A percentile compares a stretch with the other conserved stretches of the same genome.
These are phyloP conservation scores for Priocnemis perturbator DNA, from an alignment of 2,888 invertebrate genomes.

Conservation along the genomic window DNA sequence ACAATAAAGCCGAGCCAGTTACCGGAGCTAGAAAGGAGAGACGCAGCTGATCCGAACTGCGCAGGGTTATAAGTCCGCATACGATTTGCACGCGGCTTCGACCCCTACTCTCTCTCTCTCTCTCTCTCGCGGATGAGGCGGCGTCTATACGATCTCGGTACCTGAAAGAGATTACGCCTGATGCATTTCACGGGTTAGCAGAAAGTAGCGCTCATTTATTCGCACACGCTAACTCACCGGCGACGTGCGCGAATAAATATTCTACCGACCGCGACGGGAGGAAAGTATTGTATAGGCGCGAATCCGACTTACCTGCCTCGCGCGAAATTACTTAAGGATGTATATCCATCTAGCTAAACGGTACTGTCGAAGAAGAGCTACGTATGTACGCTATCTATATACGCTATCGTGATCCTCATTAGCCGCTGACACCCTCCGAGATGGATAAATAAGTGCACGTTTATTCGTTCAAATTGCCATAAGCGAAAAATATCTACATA, in stretches of 20 bases:
- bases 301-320: not conserved
- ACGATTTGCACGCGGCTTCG: not conserved
- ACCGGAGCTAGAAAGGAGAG: not conserved
- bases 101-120: slow-evolving; percentile 2
- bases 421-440: not conserved
- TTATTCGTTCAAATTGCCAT: not conserved
- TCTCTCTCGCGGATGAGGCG: not conserved
- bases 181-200: not conserved
- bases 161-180: too few species aligned
- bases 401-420: too few species aligned
- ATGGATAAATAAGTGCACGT: slow-evolving; percentile 1
- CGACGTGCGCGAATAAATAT: too few species aligned
- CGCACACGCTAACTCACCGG: too few species aligned
- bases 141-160: too few species aligned
- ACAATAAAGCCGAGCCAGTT: too few species aligned
- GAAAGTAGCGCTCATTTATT: not conserved
- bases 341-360: not conserved
- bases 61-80: not conserved
- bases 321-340: slow-evolving; percentile 2
- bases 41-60: not conserved
- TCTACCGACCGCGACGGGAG: too few species aligned
- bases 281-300: too few species aligned
- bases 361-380: too few species aligned
- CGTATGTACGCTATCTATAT: too few species aligned
- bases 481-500: slow-evolving; percentile 1